Evolutionary conservation across 2,888 invertebrate species (phyloP), one percentile per base, ranked within the genome.

Genomic region (Diachrysia chrysitis): DNA sequence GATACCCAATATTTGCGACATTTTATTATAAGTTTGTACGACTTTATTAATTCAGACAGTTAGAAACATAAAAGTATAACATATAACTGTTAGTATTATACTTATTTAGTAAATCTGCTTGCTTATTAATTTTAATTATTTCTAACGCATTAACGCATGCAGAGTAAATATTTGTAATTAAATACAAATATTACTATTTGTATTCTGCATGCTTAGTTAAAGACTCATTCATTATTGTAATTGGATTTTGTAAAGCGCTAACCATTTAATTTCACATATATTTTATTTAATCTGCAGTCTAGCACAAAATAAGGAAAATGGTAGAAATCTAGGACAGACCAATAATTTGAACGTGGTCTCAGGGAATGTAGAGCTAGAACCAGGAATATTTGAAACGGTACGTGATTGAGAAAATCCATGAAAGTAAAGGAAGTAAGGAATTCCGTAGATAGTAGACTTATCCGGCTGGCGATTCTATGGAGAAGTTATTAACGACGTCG

Each of bases 341-440:
- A 21, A 64, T 62, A 25, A 54, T 54, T 25, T 14, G 17, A 37
- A 73, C 74, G 74, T 74, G 74, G 58, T 64, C 53, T 67, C 37
- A 46, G 61, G 56, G 66, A 73, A 73, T 56, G 58, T 63, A 55
- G n/a, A 54, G 23, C 6, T 16, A 16, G 7, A 58, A 37, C 56
- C 21, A 59, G 37, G 32, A 67, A 64, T 61, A 67, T 74, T 67
- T 53, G 61, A 61, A 67, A 58, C 1, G 51, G 61, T 59, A 73
- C 74, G 74, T 74, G 74, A 63, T 53, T 46, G 42, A 48, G 25
- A 53, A 51, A 66, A 53, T 42, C 58, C 60, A 55, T 73, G 35
- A 63, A 58, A 63, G 54, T 16, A 61, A 21, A 46, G 57, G 35
- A 63, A 66, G 46, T 42, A 0, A n/a, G n/a, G 17, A 73, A 63